A percentile compares a stretch with the other conserved stretches of the same genome.
These are phyloP conservation scores for Odontothrips loti DNA, from an alignment of 2,888 invertebrate genomes.

Conservation along the genomic window DNA sequence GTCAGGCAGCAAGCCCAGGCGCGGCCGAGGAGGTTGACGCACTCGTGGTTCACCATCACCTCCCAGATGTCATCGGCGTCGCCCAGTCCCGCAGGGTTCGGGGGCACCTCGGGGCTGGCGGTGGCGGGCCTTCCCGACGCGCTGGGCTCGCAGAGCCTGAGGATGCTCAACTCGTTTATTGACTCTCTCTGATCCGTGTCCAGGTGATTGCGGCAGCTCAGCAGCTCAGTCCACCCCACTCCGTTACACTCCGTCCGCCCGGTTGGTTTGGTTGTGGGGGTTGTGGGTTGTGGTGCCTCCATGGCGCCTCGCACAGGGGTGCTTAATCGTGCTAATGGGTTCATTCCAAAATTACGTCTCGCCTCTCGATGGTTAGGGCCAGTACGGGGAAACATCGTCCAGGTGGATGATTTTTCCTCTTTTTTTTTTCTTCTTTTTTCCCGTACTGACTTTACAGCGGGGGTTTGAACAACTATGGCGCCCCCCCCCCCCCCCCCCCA, in stretches of 20 bases:
- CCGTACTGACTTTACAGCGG: too few species aligned
- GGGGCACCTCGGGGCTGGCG: not conserved
- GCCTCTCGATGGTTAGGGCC: too few species aligned
- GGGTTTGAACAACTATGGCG: too few species aligned
- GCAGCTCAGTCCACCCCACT: not conserved
- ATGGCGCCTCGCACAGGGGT: too few species aligned
- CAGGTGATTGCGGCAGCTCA: not conserved
- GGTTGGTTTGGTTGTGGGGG: too few species aligned
- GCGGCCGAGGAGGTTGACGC: not conserved
- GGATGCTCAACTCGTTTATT: not conserved
- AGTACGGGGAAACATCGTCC: too few species aligned
- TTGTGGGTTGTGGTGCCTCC: too few species aligned
- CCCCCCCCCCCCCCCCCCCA: too few species aligned
- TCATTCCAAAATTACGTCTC: too few species aligned
- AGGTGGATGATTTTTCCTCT: too few species aligned
- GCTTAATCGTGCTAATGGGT: too few species aligned
- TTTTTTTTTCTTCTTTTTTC: too few species aligned
- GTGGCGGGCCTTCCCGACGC: not conserved
- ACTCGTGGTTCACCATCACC: slow-evolving; percentile 12
- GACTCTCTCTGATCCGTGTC: not conserved
- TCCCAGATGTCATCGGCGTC: not conserved
- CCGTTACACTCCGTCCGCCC: not conserved
- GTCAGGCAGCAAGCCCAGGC: not conserved
- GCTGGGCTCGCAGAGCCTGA: not conserved
- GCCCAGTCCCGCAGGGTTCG: not conserved